phyloP scores from a whole-genome alignment of 2,113 vertebrate species.

The Helogale parvula region DNA sequence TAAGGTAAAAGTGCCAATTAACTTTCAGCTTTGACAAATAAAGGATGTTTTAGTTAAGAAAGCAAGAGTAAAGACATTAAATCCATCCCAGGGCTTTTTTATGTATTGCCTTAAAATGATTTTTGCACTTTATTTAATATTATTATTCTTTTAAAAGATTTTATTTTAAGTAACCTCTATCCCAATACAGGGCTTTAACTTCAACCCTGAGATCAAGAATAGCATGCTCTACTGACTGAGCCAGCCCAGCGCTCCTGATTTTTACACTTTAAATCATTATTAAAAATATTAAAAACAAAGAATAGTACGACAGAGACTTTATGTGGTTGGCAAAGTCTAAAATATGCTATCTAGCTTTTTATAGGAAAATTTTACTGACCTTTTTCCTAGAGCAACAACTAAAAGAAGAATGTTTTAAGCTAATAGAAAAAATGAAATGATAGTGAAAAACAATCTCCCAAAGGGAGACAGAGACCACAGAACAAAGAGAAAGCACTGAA shows the following conservation, averaged over 20 bases:
- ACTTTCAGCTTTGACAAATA: background rate
- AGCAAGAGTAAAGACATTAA: background rate
- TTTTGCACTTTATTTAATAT: background rate
- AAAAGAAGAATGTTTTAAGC: background rate
- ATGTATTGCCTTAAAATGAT: background rate
- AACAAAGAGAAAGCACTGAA: background rate
- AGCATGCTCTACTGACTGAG: no score
- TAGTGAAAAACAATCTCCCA: background rate
- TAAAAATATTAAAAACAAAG: background rate
- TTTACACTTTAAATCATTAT: background rate
- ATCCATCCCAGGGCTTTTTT: background rate
- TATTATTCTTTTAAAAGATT: no score
- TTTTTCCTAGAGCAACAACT: background rate
- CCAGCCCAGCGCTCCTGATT: background rate
- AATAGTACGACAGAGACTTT: background rate
- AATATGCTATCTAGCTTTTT: background rate
- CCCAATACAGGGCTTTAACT: no score
- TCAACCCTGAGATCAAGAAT: no score
- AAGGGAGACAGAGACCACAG: background rate
- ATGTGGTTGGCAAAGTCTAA: background rate
- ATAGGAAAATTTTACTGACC: background rate
- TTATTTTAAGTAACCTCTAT: no score
- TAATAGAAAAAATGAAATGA: background rate
- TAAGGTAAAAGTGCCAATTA: background rate
- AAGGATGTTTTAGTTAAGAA: background rate